Base-by-base conservation (phyloP, 2,888 invertebrate genomes). In the Beris morrisii region DNA sequence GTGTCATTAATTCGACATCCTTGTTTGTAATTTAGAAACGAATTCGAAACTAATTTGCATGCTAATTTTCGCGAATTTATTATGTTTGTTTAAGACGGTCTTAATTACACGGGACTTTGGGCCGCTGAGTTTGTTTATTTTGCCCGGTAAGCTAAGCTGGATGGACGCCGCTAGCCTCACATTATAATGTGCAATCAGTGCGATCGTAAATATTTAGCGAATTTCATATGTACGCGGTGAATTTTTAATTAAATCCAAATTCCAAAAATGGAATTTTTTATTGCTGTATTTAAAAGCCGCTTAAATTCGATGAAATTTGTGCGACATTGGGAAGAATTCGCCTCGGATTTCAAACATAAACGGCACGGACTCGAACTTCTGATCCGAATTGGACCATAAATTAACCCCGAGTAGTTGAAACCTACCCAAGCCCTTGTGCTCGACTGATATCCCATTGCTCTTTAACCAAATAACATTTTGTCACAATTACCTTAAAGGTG, bases 401-500 rank as follows among this genome's bases (percentile, higher is more conserved):
- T 61, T 52, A 61, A 43, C 38, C 43, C 43, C 50, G 52, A 15
- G 61, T 61, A 50, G 50, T 43, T 52, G 22, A 61, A 61, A 61
- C 43, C 61, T 61, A 61, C 38, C 52, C 61, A 13, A 61, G 52
- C 38, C 50, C 52, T 61, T 61, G 38, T 50, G 50, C n/a, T 61
- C 52, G 52, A 22, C 61, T 13, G 61, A 61, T 61, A 61, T 22
- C 38, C 38, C 7, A 50, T 43, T 61, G 61, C 61, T 61, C 52
- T 64, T 56, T 56, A 56, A 50, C 69, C 61, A 48, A 44, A 46
- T 57, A 69, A 65, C 69, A 69, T 69, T 69, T 69, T 69, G 69
- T 69, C 69, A 67, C 69, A 67, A 69, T 69, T 69, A 69, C 65
- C 55, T 69, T 65, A 63, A 61, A 69, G 69, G 66, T 69, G 69